Conservation (phyloP, 1,140 invertebrate species). For the Cryptotermes secundus region DNA sequence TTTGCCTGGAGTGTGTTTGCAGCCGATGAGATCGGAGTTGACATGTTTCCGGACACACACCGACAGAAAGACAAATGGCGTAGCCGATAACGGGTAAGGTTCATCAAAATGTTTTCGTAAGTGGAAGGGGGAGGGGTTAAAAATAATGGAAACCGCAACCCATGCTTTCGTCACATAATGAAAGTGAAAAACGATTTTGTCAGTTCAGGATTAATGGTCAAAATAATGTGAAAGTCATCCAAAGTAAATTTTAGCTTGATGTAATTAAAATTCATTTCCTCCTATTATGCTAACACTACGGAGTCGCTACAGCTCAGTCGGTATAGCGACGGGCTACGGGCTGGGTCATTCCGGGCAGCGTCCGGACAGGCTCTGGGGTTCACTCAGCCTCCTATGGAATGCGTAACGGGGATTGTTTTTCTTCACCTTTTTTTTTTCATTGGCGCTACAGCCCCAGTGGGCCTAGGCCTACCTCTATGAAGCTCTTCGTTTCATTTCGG, state of each 20-base stretch:
- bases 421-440: too few relatives aligned
- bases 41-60: not conserved
- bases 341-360: too few relatives aligned
- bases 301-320: too few relatives aligned
- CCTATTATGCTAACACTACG: too few relatives aligned
- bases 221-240: not conserved
- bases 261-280: not conserved
- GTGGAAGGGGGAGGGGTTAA: too few relatives aligned
- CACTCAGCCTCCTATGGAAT: too few relatives aligned
- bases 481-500: too few relatives aligned
- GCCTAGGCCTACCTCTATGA: too few relatives aligned
- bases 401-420: too few relatives aligned
- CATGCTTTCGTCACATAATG: not conserved
- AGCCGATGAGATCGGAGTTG: constrained; percentile 7
- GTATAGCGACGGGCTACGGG: too few relatives aligned
- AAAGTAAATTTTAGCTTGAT: not conserved
- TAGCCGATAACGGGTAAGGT: not conserved
- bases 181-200: constrained; percentile 10
- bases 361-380: too few relatives aligned
- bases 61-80: constrained; percentile 18
- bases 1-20: not conserved
- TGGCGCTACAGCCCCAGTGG: too few relatives aligned
- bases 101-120: constrained; percentile 10
- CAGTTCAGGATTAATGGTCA: not conserved
- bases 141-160: constrained; percentile 4